A percentile compares a stretch with the other conserved stretches of the same genome.
phyloP scores from a whole-genome alignment of 2,797 vertebrate genomes.

The Periparus ater region DNA sequence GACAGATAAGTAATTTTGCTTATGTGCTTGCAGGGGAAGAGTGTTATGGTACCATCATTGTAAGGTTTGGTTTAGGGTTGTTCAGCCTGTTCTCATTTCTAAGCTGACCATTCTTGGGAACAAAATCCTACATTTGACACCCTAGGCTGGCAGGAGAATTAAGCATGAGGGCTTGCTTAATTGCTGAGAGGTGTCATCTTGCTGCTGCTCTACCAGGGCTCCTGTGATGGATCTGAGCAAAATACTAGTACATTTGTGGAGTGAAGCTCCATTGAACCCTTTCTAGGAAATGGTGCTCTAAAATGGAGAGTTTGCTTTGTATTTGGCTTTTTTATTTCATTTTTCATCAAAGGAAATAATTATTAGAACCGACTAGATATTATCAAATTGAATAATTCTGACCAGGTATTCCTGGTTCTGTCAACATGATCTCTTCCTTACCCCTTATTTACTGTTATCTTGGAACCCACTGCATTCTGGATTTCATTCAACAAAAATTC shows the following conservation, averaged over 20 bases:
- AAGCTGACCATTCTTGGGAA: not conserved
- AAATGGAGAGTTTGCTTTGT: not conserved
- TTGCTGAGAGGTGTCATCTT: not conserved
- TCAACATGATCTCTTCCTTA: not conserved
- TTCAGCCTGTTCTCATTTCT: not conserved
- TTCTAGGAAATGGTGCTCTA: not conserved
- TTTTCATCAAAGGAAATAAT: not conserved
- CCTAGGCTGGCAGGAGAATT: not conserved
- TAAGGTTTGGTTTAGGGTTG: not conserved
- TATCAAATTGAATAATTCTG: not conserved
- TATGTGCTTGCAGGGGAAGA: not conserved
- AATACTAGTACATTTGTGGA: not conserved
- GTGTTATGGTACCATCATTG: rapidly evolving
- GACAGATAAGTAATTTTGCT: not conserved
- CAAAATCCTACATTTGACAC: not conserved
- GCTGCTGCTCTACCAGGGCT: not conserved
- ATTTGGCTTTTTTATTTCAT: not conserved
- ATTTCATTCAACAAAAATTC: not conserved
- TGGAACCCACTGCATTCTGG: not conserved
- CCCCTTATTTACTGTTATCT: not conserved
- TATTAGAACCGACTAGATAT: not conserved
- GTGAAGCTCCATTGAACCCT: not conserved
- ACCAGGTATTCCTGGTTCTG: not conserved
- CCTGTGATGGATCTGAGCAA: not conserved
- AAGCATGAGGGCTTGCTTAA: not conserved